phyloP scores from a whole-genome alignment of 1,140 invertebrate genomes.

The Temnothorax curvispinosus region DNA sequence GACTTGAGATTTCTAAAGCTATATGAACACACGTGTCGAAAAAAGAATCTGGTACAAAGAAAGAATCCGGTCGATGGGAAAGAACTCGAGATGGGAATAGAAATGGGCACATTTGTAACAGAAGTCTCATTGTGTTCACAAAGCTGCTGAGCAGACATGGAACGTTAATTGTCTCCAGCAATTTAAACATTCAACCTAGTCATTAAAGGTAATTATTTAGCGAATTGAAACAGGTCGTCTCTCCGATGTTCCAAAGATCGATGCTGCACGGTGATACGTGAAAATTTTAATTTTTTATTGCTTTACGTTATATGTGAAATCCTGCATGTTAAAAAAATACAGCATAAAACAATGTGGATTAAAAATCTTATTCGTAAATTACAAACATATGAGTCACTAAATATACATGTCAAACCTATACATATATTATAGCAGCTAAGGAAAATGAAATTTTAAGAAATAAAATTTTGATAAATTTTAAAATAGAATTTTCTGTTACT shows the following conservation, averaged over 20 bases:
- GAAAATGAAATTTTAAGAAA: no score
- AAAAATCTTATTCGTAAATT: not conserved
- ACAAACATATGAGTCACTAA: no score
- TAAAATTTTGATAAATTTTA: not conserved
- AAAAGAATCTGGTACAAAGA: slow-evolving; percentile 3
- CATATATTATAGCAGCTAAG: no score
- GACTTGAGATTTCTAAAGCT: slow-evolving; percentile 7
- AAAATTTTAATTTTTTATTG: not conserved
- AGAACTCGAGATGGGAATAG: slow-evolving; percentile 13
- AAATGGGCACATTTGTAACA: slow-evolving; percentile 24
- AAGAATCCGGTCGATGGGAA: not conserved
- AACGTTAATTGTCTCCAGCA: not conserved
- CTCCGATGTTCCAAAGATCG: not conserved
- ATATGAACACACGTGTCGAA: slow-evolving; percentile 15
- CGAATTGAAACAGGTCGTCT: not conserved
- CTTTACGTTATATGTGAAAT: not conserved
- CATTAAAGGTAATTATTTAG: not conserved
- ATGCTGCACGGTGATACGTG: not conserved
- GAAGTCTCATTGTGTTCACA: not conserved
- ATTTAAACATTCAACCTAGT: not conserved
- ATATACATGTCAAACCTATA: not conserved
- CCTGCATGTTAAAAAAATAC: not conserved
- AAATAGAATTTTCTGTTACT: not conserved
- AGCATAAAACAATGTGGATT: not conserved
- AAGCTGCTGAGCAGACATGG: not conserved